Base-by-base conservation (phyloP, 2,888 invertebrate genomes). In the Eilema sororculum region DNA sequence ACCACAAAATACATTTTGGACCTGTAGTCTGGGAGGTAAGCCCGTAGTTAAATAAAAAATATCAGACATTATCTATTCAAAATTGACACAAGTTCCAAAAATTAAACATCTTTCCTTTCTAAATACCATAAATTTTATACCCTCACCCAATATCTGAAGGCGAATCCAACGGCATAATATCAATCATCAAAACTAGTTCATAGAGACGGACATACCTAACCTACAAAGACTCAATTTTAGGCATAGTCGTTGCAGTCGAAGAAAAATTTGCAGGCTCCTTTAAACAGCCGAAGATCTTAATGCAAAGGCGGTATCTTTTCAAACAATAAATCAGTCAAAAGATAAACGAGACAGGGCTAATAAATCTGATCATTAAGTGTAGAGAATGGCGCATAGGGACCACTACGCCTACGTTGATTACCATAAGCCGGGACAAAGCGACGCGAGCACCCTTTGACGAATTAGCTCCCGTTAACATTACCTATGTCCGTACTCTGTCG, bases 381-480 rank as follows among this genome's bases (percentile, higher is more conserved):
- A 76, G 81, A 78, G 81, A 75, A 72, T 73, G 71, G 77, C 71
- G 70, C 75, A 75, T 70, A 20, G 69, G 57, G 79, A 83, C 85
- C 84, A 82, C 86, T 83, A 84, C 84, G 82, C 84, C 87, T 85
- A 79, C 89, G 87, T 87, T 94, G 92, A 94, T 94, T 94, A 94
- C 93, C 92, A 92, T 93, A 93, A 93, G 92, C 93, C 87, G 86
- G 88, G 87, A 93, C 93, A 94, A 93, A 94, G 93, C 91, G 90
- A 85, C 80, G 80, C 86, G 86, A 83, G 84, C 83, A 85, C 89
- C 93, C 94, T 94, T 94, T 94, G 94, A 93, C 92, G 93, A 94
- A 94, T 94, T 94, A 94, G 90, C 90, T 69, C 87, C 87, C 87
- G 87, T 89, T 87, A 87, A 89, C 90, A 89, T 90, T 87, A 87